These are phyloP conservation scores for Phataginus tricuspis DNA, from an alignment of 2,797 vertebrate genomes.

Conservation along the genomic window DNA sequence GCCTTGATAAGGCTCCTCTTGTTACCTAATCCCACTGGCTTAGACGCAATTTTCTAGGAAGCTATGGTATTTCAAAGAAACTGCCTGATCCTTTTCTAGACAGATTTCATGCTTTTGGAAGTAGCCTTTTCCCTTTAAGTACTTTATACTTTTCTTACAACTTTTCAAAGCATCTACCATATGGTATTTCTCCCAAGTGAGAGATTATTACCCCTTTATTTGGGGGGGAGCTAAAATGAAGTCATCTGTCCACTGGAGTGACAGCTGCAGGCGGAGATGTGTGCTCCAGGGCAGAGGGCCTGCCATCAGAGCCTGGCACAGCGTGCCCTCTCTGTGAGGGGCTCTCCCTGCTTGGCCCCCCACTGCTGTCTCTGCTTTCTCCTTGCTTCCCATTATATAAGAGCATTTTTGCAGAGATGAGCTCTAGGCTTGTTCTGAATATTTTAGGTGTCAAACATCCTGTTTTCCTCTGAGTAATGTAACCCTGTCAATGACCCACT, in stretches of 20 bases:
- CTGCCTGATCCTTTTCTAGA: constrained; percentile 53
- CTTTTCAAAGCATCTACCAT: constrained; percentile 76
- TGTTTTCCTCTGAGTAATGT: constrained; percentile 81
- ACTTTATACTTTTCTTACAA: constrained; percentile 64
- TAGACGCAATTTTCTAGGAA: constrained; percentile 63
- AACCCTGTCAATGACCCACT: constrained; percentile 76
- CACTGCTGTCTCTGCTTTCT: background rate
- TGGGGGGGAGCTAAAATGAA: constrained; percentile 63
- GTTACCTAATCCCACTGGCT: constrained; percentile 46
- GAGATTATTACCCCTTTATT: constrained; percentile 67
- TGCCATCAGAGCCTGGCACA: background rate
- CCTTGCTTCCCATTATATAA: constrained; percentile 70
- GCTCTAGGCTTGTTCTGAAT: constrained; percentile 70
- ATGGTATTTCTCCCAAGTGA: constrained; percentile 72
- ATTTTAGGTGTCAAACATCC: constrained; percentile 82
- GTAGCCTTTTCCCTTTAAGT: constrained; percentile 30
- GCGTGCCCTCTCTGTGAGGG: background rate
- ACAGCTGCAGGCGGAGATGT: constrained; percentile 66
- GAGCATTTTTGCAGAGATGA: constrained; percentile 63
- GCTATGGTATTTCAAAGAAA: constrained; percentile 72
- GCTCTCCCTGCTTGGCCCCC: background rate
- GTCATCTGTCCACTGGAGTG: constrained; percentile 73
- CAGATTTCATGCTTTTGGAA: constrained; percentile 72
- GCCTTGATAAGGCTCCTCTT: constrained; percentile 52
- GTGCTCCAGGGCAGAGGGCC: constrained; percentile 4